Percentiles rank a stretch among this genome's conserved stretches.
phyloP scores from a whole-genome alignment of 2,888 invertebrate species.

The Autographa gamma region DNA sequence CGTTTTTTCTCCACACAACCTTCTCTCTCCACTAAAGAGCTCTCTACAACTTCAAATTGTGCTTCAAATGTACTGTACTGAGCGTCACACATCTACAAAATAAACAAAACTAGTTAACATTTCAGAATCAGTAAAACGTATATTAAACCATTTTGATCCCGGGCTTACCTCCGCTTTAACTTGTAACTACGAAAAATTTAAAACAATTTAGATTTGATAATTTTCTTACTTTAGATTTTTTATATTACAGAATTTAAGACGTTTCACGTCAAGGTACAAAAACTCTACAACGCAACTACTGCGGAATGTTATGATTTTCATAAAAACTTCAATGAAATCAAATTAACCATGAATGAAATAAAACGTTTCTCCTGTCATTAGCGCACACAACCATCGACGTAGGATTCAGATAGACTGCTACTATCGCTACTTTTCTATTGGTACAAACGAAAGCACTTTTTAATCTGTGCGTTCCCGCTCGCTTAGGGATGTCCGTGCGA shows the following conservation, averaged over 20 bases:
- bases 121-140: not conserved
- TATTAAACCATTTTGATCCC: not conserved
- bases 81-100: not conserved
- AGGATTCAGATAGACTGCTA: too few relatives aligned
- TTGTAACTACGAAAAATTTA: not conserved
- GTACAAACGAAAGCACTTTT: too few relatives aligned
- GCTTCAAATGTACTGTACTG: not conserved
- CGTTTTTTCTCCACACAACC: not conserved
- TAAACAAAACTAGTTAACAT: too few relatives aligned
- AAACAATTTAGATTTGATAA: not conserved
- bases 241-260: not conserved
- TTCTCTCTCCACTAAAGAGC: not conserved
- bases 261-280: not conserved
- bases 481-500: too few relatives aligned
- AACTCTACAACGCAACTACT: not conserved
- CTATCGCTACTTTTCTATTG: too few relatives aligned
- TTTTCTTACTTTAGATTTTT: not conserved
- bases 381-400: not conserved
- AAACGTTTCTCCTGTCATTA: conserved; percentile 48
- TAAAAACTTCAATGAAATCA: not conserved
- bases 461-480: too few relatives aligned
- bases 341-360: conserved; percentile 12
- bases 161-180: not conserved
- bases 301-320: not conserved
- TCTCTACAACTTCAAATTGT: too few relatives aligned